Percentiles rank a stretch among this genome's conserved stretches.
Conservation (phyloP, 1,140 invertebrate genomes). For the Lethocerus indicus region DNA sequence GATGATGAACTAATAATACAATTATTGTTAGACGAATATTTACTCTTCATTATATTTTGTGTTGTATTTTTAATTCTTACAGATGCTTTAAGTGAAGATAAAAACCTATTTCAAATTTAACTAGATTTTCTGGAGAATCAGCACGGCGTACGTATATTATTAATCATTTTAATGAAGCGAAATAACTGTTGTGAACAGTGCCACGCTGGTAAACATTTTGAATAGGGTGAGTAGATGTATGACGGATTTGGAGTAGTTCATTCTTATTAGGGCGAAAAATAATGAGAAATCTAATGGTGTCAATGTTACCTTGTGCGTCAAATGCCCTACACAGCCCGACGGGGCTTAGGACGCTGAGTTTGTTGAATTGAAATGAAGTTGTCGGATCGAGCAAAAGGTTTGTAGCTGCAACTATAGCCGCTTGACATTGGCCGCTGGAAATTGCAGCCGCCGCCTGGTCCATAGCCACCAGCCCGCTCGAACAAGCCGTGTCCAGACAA, state of each 20-base stretch:
- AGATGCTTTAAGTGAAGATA: no score
- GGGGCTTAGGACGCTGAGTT: conserved; percentile 73
- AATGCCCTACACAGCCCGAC: conserved; percentile 85
- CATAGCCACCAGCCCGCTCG: conserved; percentile 76
- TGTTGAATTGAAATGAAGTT: conserved; percentile 78
- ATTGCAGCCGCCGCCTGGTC: conserved; percentile 75
- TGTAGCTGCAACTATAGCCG: conserved; percentile 78
- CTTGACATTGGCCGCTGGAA: conserved; percentile 68
- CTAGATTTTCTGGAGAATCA: no score
- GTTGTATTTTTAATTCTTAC: no score
- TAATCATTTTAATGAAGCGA: no score
- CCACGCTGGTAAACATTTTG: no score
- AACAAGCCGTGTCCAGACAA: conserved; percentile 89
- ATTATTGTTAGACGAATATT: background rate
- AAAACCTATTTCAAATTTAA: no score
- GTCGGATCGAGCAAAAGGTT: conserved; percentile 67
- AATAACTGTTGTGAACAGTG: no score
- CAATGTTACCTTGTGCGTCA: conserved; percentile 50
- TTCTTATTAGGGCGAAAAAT: no score
- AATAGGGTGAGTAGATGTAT: no score
- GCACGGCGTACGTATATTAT: no score
- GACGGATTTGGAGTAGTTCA: no score
- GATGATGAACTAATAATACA: background rate
- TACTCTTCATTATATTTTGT: background rate
- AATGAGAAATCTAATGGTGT: no score